These are phyloP conservation scores for Cheilosia grossa DNA, from an alignment of 2,888 invertebrate species.

Conservation along the genomic window DNA sequence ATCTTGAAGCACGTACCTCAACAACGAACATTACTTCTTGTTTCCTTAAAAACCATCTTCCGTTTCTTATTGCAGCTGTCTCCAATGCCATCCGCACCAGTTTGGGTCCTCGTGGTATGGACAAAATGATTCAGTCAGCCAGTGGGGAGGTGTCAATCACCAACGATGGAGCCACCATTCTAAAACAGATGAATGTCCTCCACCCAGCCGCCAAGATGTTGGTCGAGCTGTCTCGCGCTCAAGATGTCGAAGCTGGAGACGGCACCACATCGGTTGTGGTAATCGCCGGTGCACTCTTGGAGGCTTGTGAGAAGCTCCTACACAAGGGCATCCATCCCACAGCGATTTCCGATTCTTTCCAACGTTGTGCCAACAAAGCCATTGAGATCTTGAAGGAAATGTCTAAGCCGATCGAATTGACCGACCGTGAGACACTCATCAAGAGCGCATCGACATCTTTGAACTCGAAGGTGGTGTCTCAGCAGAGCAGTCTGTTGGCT, in stretches of 20 bases:
- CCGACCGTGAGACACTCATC: constrained; percentile 93
- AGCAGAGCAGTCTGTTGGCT: constrained; percentile 97
- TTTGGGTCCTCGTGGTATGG: constrained; percentile 99
- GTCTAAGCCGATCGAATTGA: constrained; percentile 93
- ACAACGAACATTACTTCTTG: too few relatives aligned
- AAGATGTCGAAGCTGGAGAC: constrained; percentile 99
- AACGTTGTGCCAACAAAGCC: constrained; percentile 85
- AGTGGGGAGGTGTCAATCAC: constrained; percentile 99
- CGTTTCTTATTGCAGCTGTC: constrained; percentile 89
- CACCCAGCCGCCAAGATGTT: constrained; percentile 99
- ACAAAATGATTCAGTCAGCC: constrained; percentile 99
- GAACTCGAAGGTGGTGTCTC: constrained; percentile 99
- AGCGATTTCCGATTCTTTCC: constrained; percentile 98
- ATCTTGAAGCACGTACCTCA: too few relatives aligned
- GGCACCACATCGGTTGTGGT: constrained; percentile 99
- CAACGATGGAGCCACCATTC: constrained; percentile 99
- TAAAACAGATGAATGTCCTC: constrained; percentile 99
- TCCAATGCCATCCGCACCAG: constrained; percentile 99
- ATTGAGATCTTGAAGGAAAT: constrained; percentile 90
- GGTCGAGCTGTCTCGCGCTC: constrained; percentile 98
- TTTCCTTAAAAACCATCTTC: neutral
- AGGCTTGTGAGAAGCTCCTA: constrained; percentile 96
- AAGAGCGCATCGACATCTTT: constrained; percentile 99
- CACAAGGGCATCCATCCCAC: constrained; percentile 98
- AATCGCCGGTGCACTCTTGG: constrained; percentile 97